A percentile compares a stretch with the other conserved stretches of the same genome.
Evolutionary conservation across 1,140 invertebrate genomes (phyloP).

Genomic region (Cydia amplana): DNA sequence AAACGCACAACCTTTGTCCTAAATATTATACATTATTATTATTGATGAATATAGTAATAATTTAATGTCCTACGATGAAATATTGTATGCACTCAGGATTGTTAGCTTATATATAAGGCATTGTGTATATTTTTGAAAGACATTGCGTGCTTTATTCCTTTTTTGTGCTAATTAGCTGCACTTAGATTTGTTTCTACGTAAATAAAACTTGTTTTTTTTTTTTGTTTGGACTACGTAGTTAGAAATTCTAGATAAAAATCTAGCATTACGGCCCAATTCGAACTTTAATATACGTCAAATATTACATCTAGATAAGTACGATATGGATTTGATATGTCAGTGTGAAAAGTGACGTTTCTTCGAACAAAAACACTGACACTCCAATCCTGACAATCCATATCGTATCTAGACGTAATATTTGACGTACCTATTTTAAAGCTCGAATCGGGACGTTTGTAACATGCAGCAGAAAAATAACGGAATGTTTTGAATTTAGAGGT

Average conservation of each 20-base stretch:
- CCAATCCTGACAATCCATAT: too few relatives aligned
- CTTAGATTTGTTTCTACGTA: not conserved
- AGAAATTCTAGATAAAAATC: not conserved
- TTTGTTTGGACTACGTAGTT: not conserved
- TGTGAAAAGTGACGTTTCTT: too few relatives aligned
- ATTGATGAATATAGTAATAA: not conserved
- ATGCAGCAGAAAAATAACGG: too few relatives aligned
- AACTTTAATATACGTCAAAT: too few relatives aligned
- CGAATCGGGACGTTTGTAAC: too few relatives aligned
- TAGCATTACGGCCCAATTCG: too few relatives aligned
- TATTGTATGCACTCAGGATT: conserved; percentile 20
- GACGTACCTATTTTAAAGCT: too few relatives aligned
- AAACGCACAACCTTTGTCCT: conserved; percentile 30
- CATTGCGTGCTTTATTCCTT: conserved; percentile 6
- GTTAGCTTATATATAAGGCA: conserved; percentile 19
- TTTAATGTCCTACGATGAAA: conserved; percentile 1
- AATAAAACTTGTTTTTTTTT: not conserved
- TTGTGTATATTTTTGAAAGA: conserved; percentile 10
- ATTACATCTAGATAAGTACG: too few relatives aligned
- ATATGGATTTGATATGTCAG: too few relatives aligned
- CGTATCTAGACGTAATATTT: too few relatives aligned
- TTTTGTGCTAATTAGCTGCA: not conserved
- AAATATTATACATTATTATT: conserved; percentile 19
- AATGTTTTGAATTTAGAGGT: too few relatives aligned
- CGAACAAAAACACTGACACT: too few relatives aligned